Base-by-base conservation (phyloP, 2,113 vertebrate genomes). In the Indicator indicator region DNA sequence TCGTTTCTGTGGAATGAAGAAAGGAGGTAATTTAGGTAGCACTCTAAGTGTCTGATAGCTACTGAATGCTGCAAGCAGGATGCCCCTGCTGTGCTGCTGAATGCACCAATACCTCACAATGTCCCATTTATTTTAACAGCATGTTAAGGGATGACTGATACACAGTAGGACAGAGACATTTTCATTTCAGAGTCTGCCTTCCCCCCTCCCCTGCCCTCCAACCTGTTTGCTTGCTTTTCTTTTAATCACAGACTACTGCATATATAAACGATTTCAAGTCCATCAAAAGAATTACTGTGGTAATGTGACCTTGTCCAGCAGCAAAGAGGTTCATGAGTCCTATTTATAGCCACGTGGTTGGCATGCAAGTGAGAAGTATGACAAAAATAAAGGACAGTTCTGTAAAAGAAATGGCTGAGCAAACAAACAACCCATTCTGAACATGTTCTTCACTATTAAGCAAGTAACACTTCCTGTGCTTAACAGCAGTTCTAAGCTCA, bases 1-100 rank as follows among this genome's bases (percentile, higher is more conserved):
- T 44, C 86, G 94, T 50, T 98, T 98, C 96, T 98, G 98, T 19
- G 98, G 98, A 85, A 98, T 71, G 90, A 97, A 95, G 89, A 98
- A 98, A 97, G 98, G 98, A 97, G 98, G 98, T 98, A 97, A 97
- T 96, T 95, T 89, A 63, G 28, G 36, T 55, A 52, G 65, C 74
- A 28, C 27, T 50, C 64, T 42, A 50, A 58, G 27, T 42, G 55
- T 84, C 50, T 64, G 76, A 84, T 68, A 44, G 55, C 33, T 69
- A 13, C 83, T 71, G 74, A 84, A 81, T 83, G 32, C 72, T 70
- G 48, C 50, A 59, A 95, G 84, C 83, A 86, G 90, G 78, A 85
- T 74, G 40, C 32, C 73, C 83, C 70, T 0, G 0, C 88, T 86
- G 78, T 89, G 79, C 74, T 81, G 59, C 21, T 94, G 70, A 94